A percentile compares a stretch with the other conserved stretches of the same genome.
Conservation (phyloP, 92 coral and sea anemone genomes). For the Meandrina meandrites region DNA sequence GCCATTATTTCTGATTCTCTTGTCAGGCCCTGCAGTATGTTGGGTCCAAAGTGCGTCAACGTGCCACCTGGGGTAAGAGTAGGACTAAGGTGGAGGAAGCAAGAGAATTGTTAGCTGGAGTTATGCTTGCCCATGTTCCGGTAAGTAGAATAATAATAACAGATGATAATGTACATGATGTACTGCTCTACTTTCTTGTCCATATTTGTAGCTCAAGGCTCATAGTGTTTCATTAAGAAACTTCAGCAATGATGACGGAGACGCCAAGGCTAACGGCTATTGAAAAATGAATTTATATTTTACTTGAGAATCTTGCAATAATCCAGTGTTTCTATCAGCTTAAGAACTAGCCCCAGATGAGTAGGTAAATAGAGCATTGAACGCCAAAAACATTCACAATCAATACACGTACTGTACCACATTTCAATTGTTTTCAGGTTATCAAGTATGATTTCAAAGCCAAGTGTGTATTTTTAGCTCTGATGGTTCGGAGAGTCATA, state of each 20-base stretch:
- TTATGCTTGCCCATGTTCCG: slow-evolving; percentile 93
- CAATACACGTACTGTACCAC: no score
- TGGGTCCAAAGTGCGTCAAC: slow-evolving; percentile 92
- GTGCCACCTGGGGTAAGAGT: slow-evolving; percentile 92
- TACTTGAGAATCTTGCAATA: no score
- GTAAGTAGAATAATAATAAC: slow-evolving; percentile 38
- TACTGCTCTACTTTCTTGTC: no score
- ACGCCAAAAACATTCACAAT: no score
- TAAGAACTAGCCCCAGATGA: no score
- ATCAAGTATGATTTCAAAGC: slow-evolving; percentile 87
- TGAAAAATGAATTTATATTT: no score
- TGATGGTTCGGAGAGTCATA: slow-evolving; percentile 91
- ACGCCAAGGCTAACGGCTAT: no score
- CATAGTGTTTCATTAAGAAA: no score
- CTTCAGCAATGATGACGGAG: no score
- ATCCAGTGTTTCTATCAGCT: no score
- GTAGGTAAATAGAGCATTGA: no score
- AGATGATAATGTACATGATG: background rate
- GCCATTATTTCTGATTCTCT: background rate
- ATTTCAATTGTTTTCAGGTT: slow-evolving; percentile 71
- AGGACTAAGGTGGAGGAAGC: slow-evolving; percentile 97
- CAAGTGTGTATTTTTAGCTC: slow-evolving; percentile 93
- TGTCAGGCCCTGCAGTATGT: slow-evolving; percentile 83
- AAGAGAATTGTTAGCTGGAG: slow-evolving; percentile 88
- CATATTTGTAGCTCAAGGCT: no score